Evolutionary conservation across 1,140 invertebrate genomes (phyloP).

Genomic region (Anadara kagoshimensis): DNA sequence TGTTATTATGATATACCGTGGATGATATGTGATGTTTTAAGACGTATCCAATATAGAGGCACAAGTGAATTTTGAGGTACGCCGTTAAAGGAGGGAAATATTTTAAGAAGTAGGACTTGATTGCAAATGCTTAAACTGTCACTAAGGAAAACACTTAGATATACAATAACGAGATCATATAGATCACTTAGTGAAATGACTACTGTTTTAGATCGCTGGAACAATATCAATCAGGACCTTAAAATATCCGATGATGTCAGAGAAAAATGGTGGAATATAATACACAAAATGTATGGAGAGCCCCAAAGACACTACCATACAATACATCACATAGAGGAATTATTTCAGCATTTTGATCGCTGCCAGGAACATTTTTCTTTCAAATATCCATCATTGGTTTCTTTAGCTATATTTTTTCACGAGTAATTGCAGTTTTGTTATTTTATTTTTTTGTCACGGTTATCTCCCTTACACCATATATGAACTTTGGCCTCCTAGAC

Average conservation of each 20-base stretch:
- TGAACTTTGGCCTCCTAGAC: too few species aligned
- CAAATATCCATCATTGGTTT: constrained; percentile 16
- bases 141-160: too few species aligned
- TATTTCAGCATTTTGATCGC: constrained; percentile 39
- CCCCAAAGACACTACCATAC: constrained; percentile 45
- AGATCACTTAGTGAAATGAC: too few species aligned
- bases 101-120: too few species aligned
- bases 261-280: constrained; percentile 27
- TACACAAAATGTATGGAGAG: constrained; percentile 30
- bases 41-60: too few species aligned
- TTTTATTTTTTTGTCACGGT: neutral
- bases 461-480: neutral
- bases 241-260: neutral
- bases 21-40: too few species aligned
- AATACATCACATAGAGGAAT: constrained; percentile 41
- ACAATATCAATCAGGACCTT: neutral
- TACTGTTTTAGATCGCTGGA: neutral
- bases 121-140: too few species aligned
- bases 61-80: too few species aligned
- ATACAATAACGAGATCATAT: too few species aligned
- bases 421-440: constrained; percentile 42
- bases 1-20: too few species aligned
- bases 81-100: too few species aligned
- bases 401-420: constrained; percentile 50
- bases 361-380: constrained; percentile 12